A percentile compares a stretch with the other conserved stretches of the same genome.
phyloP scores from a whole-genome alignment of 2,797 vertebrate species.

The Lemur catta region DNA sequence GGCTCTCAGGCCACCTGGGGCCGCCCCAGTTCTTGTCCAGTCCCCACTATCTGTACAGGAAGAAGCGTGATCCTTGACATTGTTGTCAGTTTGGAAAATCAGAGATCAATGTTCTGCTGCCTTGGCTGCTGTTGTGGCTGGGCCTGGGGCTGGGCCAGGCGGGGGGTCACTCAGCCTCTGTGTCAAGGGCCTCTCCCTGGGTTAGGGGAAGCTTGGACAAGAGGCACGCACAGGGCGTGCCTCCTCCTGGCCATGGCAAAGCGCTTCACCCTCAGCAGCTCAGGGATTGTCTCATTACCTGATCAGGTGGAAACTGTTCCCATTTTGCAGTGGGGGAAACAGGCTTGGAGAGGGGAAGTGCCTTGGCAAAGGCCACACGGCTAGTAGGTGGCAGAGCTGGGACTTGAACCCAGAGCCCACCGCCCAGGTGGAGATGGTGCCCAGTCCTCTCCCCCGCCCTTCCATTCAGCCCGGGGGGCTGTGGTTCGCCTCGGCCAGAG shows the following conservation, averaged over 20 bases:
- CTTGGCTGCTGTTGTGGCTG: background rate
- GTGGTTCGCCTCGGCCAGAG: background rate
- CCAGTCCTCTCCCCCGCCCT: fast-evolving
- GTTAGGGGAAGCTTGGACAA: background rate
- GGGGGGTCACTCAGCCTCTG: background rate
- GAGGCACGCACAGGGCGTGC: background rate
- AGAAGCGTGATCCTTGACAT: background rate
- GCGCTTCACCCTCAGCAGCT: background rate
- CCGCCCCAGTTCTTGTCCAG: background rate
- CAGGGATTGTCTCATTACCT: background rate
- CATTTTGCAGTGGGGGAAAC: background rate
- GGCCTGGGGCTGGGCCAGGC: background rate
- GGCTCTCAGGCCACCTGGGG: background rate
- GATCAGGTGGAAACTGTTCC: background rate
- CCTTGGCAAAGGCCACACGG: background rate
- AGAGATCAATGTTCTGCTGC: slow-evolving; percentile 28
- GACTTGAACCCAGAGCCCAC: background rate
- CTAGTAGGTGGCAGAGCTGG: background rate
- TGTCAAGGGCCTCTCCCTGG: background rate
- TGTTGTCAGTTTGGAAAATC: slow-evolving; percentile 66
- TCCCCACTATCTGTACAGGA: slow-evolving; percentile 41
- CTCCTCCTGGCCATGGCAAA: background rate
- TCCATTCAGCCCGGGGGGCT: background rate
- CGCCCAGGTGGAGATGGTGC: background rate
- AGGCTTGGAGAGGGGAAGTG: background rate